These are phyloP conservation scores for Holothuria leucospilota DNA, from an alignment of 53 echinoderm and acorn worm species.

Conservation along the genomic window DNA sequence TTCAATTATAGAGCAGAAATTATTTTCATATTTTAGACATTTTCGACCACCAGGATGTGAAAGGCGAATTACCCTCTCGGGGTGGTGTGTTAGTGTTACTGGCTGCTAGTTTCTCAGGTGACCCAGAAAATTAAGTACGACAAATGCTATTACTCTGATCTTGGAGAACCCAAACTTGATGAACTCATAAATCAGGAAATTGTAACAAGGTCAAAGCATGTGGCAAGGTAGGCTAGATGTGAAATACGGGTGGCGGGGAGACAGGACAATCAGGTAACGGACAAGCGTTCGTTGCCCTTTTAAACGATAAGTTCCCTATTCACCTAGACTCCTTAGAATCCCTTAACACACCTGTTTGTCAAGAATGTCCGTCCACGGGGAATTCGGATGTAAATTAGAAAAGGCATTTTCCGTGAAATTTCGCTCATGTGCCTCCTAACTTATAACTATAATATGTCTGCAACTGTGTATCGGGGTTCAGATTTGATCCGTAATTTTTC, in stretches of 20 bases:
- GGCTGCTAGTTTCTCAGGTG: background rate
- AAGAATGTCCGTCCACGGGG: background rate
- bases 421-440: too few relatives aligned
- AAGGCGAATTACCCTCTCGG: constrained; percentile 19
- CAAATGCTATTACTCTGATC: constrained; percentile 27
- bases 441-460: too few relatives aligned
- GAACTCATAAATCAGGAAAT: constrained; percentile 27
- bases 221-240: background rate
- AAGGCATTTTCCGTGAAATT: background rate
- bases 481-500: too few relatives aligned
- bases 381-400: constrained; percentile 28
- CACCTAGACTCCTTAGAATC: background rate
- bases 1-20: constrained; percentile 24
- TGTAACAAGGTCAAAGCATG: constrained; percentile 35
- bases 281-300: constrained; percentile 30
- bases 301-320: background rate
- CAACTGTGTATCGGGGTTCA: too few relatives aligned
- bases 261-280: background rate
- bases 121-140: constrained; percentile 46
- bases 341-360: constrained; percentile 18
- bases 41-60: constrained; percentile 31
- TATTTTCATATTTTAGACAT: constrained; percentile 32
- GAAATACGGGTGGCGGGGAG: constrained; percentile 16
- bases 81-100: background rate
- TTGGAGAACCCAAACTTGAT: constrained; percentile 28